Evolutionary conservation across 2,797 vertebrate genomes (phyloP), one percentile per base, ranked within the genome.

Genomic region (Okamejei kenojei): DNA sequence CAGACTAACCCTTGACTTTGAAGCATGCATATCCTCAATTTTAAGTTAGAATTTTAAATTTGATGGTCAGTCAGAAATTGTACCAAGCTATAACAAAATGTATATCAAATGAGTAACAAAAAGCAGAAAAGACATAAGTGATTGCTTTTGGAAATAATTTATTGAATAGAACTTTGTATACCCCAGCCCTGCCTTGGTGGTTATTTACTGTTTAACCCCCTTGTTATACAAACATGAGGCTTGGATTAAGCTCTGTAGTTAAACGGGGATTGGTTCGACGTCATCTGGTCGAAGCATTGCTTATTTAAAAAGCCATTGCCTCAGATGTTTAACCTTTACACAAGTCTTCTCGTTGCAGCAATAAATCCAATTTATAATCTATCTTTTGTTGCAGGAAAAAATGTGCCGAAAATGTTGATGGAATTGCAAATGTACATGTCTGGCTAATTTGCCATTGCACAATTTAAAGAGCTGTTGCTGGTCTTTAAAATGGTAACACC

Each of bases 401-500:
- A 11, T 65, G 81, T 15, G 29, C 6, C 1, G 13, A 13, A 63
- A 65, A 29, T 32, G 9, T 88, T 88, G 84, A 88, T 68, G 63
- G 63, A 19, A 19, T 88, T 88, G 63, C 84, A 88, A 88, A 32
- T 32, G 3, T 68, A 88, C 32, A 68, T 88, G n/a, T 68, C 61
- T 88, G 84, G n/a, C 84, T 88, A 68, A 88, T 88, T 68, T 19
- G 21, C 15, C 19, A 8, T 63, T 15, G n/a, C 65, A 68, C 65
- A 63, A 35, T 88, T 32, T 19, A 65, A 86, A 35, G n/a, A 88
- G 17, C n/a, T 88, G 29, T 65, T 88, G 84, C 11, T 65, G 84
- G 84, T 88, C 32, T 35, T 35, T 68, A 68, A 35, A 68, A 61
- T 84, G 81, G 81, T 84, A 88, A 68, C 63, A 68, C 84, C 63